Evolutionary conservation across 37 sponge, comb jelly and placozoan genomes (phyloP).

Genomic region (Dysidea cf. avara): DNA sequence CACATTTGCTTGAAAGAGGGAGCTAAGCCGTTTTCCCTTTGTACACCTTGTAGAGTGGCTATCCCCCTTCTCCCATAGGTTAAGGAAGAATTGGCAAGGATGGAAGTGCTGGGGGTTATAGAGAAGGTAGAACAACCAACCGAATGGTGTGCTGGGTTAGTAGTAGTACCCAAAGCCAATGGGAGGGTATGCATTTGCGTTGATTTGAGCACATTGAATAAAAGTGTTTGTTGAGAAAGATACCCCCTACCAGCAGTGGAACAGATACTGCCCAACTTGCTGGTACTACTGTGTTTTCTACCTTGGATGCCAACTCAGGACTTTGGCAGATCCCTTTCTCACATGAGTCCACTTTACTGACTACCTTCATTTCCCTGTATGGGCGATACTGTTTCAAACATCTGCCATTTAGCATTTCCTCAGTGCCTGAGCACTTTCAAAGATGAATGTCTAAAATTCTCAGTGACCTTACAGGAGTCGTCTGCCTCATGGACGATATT

Average conservation of each 20-base stretch:
- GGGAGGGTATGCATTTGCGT: slow-evolving; percentile 36
- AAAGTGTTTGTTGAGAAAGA: slow-evolving; percentile 24
- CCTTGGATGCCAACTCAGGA: too few relatives aligned
- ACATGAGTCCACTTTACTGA: slow-evolving; percentile 12
- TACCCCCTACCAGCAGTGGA: slow-evolving; percentile 41
- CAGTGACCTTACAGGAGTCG: slow-evolving; percentile 9
- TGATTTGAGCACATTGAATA: slow-evolving; percentile 46
- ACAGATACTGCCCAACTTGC: slow-evolving; percentile 30
- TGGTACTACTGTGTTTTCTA: slow-evolving; percentile 16
- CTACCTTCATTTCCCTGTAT: slow-evolving; percentile 30
- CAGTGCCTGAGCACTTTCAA: too few relatives aligned
- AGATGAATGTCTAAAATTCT: slow-evolving; percentile 20
- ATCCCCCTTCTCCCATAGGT: slow-evolving; percentile 26
- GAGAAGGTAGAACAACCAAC: slow-evolving; percentile 9
- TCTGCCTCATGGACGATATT: too few relatives aligned
- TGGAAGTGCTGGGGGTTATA: slow-evolving; percentile 34
- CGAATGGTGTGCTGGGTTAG: slow-evolving; percentile 36
- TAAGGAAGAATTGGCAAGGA: slow-evolving; percentile 31
- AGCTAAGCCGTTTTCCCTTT: slow-evolving; percentile 16
- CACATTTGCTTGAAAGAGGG: slow-evolving; percentile 3
- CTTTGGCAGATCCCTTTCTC: slow-evolving; percentile 52
- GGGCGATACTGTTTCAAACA: too few relatives aligned
- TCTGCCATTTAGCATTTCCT: too few relatives aligned
- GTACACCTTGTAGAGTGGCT: slow-evolving; percentile 40
- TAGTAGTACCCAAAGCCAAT: slow-evolving; percentile 36